Evolutionary conservation across 2,888 invertebrate species (phyloP).

Genomic region (Epinotia nisella): DNA sequence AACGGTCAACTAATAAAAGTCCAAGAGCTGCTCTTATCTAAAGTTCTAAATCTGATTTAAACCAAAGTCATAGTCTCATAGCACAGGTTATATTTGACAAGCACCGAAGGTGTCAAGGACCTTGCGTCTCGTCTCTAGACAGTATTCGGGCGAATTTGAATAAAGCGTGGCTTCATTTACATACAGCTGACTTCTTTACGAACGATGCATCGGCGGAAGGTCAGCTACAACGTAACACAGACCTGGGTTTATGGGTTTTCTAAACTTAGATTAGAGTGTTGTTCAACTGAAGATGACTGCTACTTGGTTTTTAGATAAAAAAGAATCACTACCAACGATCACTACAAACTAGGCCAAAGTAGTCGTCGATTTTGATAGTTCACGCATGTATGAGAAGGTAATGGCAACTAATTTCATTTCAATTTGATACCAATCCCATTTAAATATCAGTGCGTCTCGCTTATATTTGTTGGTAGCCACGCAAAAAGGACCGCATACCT

Average conservation of each 20-base stretch:
- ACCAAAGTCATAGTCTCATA: not conserved
- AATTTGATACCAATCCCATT: too few species aligned
- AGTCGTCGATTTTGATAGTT: too few species aligned
- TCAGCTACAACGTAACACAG: slow-evolving; percentile 20
- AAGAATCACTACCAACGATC: too few species aligned
- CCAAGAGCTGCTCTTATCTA: not conserved
- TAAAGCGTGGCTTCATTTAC: slow-evolving; percentile 45
- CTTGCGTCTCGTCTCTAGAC: slow-evolving; percentile 27
- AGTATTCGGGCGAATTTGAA: slow-evolving; percentile 39
- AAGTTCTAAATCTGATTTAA: not conserved
- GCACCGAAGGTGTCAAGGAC: slow-evolving; percentile 37
- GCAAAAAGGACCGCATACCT: too few species aligned
- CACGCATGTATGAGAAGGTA: too few species aligned
- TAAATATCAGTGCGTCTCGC: too few species aligned
- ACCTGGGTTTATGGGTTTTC: not conserved
- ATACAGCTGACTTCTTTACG: slow-evolving; percentile 45
- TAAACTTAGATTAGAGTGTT: not conserved
- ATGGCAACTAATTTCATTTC: too few species aligned
- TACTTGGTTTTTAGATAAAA: too few species aligned
- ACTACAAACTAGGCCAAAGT: too few species aligned
- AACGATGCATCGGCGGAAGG: slow-evolving; percentile 35
- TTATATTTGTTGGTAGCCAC: too few species aligned
- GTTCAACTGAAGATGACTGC: not conserved
- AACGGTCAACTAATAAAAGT: not conserved
- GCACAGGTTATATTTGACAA: not conserved